phyloP scores from a whole-genome alignment of 1,140 invertebrate genomes.

The Heliconius hermathena region DNA sequence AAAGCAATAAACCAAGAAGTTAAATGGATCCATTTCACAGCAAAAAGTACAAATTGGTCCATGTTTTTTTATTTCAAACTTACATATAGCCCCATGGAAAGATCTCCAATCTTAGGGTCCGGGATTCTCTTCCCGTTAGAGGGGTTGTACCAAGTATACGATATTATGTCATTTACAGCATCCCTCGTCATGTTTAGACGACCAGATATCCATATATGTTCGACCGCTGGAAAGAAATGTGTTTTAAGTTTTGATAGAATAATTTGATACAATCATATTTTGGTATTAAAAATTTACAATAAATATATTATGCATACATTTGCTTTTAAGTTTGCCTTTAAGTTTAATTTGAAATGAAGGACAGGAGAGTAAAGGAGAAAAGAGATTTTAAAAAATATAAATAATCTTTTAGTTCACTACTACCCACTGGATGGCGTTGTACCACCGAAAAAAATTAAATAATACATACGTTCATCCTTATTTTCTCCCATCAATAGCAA shows the following conservation, averaged over 20 bases:
- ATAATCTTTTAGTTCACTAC: not conserved
- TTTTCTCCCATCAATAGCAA: constrained; percentile 71
- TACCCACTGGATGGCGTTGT: constrained; percentile 35
- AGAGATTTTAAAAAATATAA: not conserved
- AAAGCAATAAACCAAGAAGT: not conserved
- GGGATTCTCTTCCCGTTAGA: constrained; percentile 50
- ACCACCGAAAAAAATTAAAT: not conserved
- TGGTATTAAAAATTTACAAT: too few species aligned
- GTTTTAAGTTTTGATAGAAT: too few species aligned
- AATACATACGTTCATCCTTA: constrained; percentile 65
- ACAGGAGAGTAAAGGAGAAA: too few species aligned
- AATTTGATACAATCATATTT: too few species aligned
- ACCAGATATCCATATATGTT: constrained; percentile 65
- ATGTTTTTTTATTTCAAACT: constrained; percentile 29
- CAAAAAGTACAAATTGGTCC: not conserved
- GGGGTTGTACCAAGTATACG: constrained; percentile 62
- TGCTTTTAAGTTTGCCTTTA: too few species aligned
- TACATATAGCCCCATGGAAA: constrained; percentile 46
- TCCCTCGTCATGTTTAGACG: constrained; percentile 65
- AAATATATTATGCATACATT: too few species aligned
- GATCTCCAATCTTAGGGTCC: constrained; percentile 44
- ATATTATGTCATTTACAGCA: constrained; percentile 42
- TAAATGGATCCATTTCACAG: not conserved
- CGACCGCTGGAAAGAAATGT: constrained; percentile 48
- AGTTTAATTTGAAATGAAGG: too few species aligned